Conservation (phyloP, 2,888 invertebrate species). For the Leptopterna dolabrata region DNA sequence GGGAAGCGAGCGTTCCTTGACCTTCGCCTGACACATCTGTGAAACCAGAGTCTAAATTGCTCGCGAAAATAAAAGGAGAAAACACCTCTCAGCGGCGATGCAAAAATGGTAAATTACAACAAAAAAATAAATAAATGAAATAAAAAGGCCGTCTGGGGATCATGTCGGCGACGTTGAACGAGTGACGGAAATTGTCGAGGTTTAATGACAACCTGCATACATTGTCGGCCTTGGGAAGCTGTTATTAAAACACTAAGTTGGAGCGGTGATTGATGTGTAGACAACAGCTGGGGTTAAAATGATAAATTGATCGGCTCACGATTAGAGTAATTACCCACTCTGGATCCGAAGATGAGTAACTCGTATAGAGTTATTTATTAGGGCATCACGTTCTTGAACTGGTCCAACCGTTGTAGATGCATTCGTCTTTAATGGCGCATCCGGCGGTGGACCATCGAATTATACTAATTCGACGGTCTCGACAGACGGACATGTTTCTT, state of each 20-base stretch:
- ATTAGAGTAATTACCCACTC: neutral
- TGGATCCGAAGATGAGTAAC: neutral
- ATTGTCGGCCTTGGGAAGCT: neutral
- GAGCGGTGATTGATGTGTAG: neutral
- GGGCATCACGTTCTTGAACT: neutral
- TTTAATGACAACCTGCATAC: slow-evolving; percentile 14
- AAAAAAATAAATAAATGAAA: no score
- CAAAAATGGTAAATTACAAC: neutral
- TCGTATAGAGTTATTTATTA: neutral
- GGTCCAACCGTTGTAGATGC: neutral
- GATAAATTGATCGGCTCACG: neutral
- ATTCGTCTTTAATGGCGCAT: no score
- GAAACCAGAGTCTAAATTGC: neutral
- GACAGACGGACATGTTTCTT: no score
- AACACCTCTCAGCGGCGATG: neutral
- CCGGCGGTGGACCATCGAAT: no score
- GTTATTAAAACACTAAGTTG: neutral
- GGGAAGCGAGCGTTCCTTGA: neutral
- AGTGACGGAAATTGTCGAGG: neutral
- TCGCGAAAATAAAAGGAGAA: neutral
- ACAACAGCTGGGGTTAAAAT: neutral
- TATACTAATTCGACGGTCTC: no score
- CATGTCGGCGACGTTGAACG: neutral
- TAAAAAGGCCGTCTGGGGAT: neutral
- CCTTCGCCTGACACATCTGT: neutral